These are phyloP conservation scores for Thaleichthys pacificus DNA, from an alignment of 2,797 vertebrate genomes.

Conservation along the genomic window DNA sequence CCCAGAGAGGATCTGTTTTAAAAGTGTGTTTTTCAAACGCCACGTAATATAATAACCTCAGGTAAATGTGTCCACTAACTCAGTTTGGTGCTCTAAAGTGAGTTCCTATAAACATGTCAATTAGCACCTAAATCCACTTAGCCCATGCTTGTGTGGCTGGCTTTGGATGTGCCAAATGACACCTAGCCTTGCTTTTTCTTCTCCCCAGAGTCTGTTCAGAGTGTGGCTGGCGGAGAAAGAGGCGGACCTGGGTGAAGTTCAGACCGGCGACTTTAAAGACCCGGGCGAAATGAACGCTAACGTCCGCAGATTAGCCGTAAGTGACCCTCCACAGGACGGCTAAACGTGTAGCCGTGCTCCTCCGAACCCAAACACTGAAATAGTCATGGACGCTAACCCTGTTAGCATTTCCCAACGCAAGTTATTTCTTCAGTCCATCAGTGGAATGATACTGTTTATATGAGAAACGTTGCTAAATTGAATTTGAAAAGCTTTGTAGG, in stretches of 20 bases:
- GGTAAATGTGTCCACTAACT: slow-evolving; percentile 13
- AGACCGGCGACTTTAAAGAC: slow-evolving; percentile 88
- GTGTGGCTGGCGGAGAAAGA: slow-evolving; percentile 91
- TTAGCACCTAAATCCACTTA: not conserved
- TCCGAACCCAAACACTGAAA: not conserved
- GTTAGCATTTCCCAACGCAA: slow-evolving; percentile 1
- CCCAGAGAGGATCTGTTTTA: not conserved
- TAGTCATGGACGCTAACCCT: not conserved
- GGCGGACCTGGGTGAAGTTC: slow-evolving; percentile 84
- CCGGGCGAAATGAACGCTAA: slow-evolving; percentile 87
- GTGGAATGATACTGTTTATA: too few species aligned
- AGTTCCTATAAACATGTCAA: not conserved
- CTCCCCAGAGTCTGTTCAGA: slow-evolving; percentile 80
- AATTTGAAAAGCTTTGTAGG: not conserved
- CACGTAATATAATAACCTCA: not conserved
- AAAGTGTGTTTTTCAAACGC: slow-evolving; percentile 9
- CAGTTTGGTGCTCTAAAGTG: not conserved
- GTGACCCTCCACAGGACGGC: slow-evolving; percentile 52
- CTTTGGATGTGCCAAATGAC: slow-evolving; percentile 5
- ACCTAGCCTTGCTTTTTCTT: not conserved
- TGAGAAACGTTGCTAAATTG: not conserved
- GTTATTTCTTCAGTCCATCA: too few species aligned
- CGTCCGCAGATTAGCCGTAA: slow-evolving; percentile 90
- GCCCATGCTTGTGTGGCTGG: not conserved
- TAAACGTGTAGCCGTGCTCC: not conserved